Percentiles rank a stretch among this genome's conserved stretches.
Evolutionary conservation across 2,888 invertebrate genomes (phyloP).

Genomic region (Scaptomyza cyrtandrae): DNA sequence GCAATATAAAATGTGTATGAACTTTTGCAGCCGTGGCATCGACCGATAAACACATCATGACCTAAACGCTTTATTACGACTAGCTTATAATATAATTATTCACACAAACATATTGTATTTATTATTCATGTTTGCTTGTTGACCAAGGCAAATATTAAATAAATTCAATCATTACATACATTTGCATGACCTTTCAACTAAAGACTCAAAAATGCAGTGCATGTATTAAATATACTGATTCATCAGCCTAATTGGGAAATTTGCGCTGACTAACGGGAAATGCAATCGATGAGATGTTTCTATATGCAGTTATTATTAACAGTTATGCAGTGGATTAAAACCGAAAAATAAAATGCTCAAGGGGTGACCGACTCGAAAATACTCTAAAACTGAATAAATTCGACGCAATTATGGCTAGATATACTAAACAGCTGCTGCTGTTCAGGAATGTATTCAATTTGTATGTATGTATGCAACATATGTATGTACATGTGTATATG

Average conservation of each 20-base stretch:
- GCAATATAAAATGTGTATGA: constrained; percentile 26
- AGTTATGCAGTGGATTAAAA: background rate
- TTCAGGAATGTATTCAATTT: constrained; percentile 1
- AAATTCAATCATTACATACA: constrained; percentile 6
- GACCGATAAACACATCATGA: constrained; percentile 32
- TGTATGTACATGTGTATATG: background rate
- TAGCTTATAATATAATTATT: constrained; percentile 9
- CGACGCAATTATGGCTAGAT: background rate
- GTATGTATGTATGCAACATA: constrained; percentile 1
- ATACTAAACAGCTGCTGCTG: background rate
- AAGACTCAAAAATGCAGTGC: background rate
- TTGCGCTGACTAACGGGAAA: constrained; percentile 8
- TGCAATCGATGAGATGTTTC: background rate
- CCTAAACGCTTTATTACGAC: constrained; percentile 10
- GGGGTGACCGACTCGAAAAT: background rate
- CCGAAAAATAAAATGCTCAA: background rate
- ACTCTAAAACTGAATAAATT: background rate
- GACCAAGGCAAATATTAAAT: constrained; percentile 4
- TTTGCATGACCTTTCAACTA: constrained; percentile 2
- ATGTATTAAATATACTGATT: background rate
- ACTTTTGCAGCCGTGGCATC: constrained; percentile 44
- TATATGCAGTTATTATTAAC: background rate
- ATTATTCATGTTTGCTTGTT: background rate
- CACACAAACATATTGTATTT: background rate
- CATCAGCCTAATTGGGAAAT: background rate